Conservation (phyloP, 2,888 invertebrate genomes). For the Trachelus tabidus region DNA sequence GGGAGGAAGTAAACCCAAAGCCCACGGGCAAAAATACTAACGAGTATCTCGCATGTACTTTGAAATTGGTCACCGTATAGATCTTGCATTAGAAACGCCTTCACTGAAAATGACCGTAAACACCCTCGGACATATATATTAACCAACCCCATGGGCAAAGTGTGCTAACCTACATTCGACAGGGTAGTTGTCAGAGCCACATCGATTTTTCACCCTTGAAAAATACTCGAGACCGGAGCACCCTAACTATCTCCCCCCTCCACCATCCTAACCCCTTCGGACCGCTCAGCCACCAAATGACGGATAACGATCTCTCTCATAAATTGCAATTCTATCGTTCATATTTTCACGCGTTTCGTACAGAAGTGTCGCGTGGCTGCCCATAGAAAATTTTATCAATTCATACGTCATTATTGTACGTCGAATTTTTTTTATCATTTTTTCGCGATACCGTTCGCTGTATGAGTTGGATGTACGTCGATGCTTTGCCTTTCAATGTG, state of each 20-base stretch:
- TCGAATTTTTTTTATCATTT: too few relatives aligned
- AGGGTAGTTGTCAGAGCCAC: neutral
- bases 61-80: neutral
- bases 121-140: neutral
- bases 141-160: neutral
- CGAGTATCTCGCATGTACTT: neutral
- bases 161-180: neutral
- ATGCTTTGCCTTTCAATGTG: neutral
- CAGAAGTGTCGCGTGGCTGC: neutral
- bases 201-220: constrained; percentile 7
- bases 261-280: neutral
- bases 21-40: neutral
- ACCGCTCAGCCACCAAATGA: neutral
- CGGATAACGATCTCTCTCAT: neutral
- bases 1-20: neutral
- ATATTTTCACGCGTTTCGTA: neutral
- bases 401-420: neutral
- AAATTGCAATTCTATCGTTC: neutral
- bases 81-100: neutral
- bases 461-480: neutral
- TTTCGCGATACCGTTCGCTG: too few relatives aligned
- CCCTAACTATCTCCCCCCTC: neutral
- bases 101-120: neutral
- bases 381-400: neutral
- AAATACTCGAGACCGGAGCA: neutral